Evolutionary conservation across 2,888 invertebrate species (phyloP), one percentile per base, ranked within the genome.

Genomic region (Himalopsyche anomala): DNA sequence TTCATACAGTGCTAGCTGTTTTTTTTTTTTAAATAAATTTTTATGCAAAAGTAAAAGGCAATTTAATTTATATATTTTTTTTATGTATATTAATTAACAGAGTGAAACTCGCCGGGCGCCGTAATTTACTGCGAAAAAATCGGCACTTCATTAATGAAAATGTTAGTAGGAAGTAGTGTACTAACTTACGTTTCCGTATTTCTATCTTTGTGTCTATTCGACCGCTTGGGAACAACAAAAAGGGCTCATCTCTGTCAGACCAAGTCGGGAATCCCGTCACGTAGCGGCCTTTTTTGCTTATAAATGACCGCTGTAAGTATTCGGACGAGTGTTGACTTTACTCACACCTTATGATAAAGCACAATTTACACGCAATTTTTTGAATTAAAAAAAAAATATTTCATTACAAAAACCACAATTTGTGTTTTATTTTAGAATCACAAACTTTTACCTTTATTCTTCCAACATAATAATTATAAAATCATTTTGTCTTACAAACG

Each of bases 191-290:
- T 19, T 62, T 62, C 62, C 62, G 62, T 5, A 19, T 62, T 19
- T 62, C 62, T 19, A 62, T 62, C 62, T 28, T 62, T 62, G 62
- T 62, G 28, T 62, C 28, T 19, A 62, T 62, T 28, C 19, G 62
- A 62, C 62, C 62, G 62, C 62, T 19, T 62, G 62, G 62, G 62
- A 62, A 62, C 62, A 62, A 62, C 62, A 62, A 62, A 62, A 62
- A 62, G 62, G 62, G 19, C 62, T 19, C 62, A 62, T 62, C 62
- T 19, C 62, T 62, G 62, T 62, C 19, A 19, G 62, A 19, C 19
- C 62, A 4, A 62, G 28, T 62, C 19, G 62, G 62, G 19, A 56
- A 19, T 62, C 62, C 19, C 62, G 62, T 62, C 62, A 62, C 62
- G 62, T 62, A 28, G 19, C 19, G 62, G 62, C 62, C 28, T 62